Evolutionary conservation across 2,113 vertebrate genomes (phyloP), one percentile per base, ranked within the genome.

Genomic region (Hypocryptadius cinnamomeus): DNA sequence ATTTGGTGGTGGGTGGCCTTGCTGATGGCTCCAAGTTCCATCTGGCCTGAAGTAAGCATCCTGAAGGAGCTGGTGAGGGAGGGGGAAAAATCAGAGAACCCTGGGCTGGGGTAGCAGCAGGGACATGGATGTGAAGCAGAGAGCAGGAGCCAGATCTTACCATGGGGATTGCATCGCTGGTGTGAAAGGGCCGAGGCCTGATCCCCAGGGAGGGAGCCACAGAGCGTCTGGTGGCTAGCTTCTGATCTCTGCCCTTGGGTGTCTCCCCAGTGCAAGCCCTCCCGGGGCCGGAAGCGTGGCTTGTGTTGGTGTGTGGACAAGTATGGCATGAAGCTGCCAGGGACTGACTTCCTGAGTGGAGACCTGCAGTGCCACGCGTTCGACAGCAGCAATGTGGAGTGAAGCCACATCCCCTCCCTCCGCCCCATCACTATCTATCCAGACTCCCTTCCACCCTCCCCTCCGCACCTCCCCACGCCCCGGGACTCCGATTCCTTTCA

Each of bases 261-360:
- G 53, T 95, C 79, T 93, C 92, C 91, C 33, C 97, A 99, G 99
- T 99, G 99, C 98, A 99, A 99, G 90, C 99, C 99, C 42, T 99
- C 99, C 73, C 98, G 98, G n/a, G 99, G 99, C 74, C 98, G 99
- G 92, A 99, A 99, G 85, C 98, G 99, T 85, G 99, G 99, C 57
- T 98, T 99, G 97, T 99, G 99, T 98, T 99, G 99, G 99, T 99
- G 99, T 2, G 99, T 99, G 98, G 99, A 99, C 96, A 99, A 99
- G 96, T 99, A 99, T 0, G 99, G 99, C 13, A 97, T 99, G 92
- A 99, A 99, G 98, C 98, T 99, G 85, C 99, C 99, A 0, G 99
- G 99, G 79, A 99, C 98, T 69, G 99, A 99, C 96, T 99, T 98
- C 82, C 98, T 98, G 22, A 98, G 98, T 0, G 99, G 98, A 35